phyloP scores from a whole-genome alignment of 2,113 vertebrate species.

The Cyprichromis sp. region DNA sequence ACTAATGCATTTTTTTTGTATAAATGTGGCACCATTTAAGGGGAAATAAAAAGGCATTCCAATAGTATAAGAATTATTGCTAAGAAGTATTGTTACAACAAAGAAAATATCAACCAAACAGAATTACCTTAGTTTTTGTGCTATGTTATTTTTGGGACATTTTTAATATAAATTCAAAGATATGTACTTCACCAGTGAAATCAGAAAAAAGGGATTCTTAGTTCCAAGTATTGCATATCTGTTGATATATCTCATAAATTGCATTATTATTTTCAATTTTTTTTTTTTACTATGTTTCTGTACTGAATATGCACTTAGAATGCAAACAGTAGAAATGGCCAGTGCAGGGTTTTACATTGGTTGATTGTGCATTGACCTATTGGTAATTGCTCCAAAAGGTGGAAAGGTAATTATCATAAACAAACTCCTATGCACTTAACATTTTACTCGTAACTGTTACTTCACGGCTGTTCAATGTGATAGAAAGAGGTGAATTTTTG shows the following conservation, averaged over 20 bases:
- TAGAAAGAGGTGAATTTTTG: not conserved
- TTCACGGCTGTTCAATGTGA: not conserved
- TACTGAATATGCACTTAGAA: not conserved
- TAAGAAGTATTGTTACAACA: not conserved
- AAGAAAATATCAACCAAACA: not conserved
- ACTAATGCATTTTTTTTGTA: not conserved
- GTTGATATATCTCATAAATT: not conserved
- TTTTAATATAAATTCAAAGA: not conserved
- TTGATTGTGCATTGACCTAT: not conserved
- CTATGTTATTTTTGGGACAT: not conserved
- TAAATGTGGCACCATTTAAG: not conserved
- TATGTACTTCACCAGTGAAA: not conserved
- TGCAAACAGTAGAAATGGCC: not conserved
- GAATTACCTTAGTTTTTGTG: not conserved
- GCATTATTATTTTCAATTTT: not conserved
- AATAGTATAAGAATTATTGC: not conserved
- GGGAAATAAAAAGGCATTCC: not conserved
- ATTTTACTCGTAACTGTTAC: not conserved
- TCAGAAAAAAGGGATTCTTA: not conserved
- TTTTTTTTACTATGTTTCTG: not conserved
- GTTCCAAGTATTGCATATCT: not conserved
- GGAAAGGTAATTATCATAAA: not conserved
- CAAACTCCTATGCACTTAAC: not conserved
- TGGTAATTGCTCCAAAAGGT: not conserved
- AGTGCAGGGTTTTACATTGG: not conserved